Evolutionary conservation across 2,113 vertebrate species (phyloP).

Genomic region (Romanogobio albipinnatus): DNA sequence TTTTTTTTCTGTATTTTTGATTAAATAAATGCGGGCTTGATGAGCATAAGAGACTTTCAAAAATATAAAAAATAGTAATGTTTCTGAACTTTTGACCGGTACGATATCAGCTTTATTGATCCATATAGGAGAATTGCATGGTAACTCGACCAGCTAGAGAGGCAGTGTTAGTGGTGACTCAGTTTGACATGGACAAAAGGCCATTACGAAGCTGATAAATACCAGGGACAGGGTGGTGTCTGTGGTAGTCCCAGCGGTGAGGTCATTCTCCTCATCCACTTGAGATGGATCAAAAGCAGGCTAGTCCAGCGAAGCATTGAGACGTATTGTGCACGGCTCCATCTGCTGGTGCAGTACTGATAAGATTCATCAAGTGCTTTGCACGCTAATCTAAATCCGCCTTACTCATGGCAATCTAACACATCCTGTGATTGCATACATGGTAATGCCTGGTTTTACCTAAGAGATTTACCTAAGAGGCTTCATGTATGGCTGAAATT

Average conservation of each 20-base stretch:
- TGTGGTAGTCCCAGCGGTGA: constrained; percentile 40
- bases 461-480: constrained; percentile 32
- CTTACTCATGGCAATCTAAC: constrained; percentile 33
- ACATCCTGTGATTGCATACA: constrained; percentile 22
- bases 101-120: background rate
- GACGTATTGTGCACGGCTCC: constrained; percentile 6
- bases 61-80: no score
- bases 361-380: constrained; percentile 22
- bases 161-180: background rate
- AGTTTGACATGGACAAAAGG: constrained; percentile 15
- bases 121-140: background rate
- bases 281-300: constrained; percentile 38
- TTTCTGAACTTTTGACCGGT: no score
- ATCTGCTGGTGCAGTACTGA: constrained; percentile 30
- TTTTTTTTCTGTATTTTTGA: no score
- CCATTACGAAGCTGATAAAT: constrained; percentile 12
- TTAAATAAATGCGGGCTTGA: no score
- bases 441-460: constrained; percentile 29
- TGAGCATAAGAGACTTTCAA: no score
- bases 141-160: background rate
- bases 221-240: constrained; percentile 14
- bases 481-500: constrained; percentile 21
- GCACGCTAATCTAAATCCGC: constrained; percentile 21
- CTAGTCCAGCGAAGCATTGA: background rate
- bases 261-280: constrained; percentile 47